Conservation (phyloP, 2,113 vertebrate species). For the Ictalurus furcatus region DNA sequence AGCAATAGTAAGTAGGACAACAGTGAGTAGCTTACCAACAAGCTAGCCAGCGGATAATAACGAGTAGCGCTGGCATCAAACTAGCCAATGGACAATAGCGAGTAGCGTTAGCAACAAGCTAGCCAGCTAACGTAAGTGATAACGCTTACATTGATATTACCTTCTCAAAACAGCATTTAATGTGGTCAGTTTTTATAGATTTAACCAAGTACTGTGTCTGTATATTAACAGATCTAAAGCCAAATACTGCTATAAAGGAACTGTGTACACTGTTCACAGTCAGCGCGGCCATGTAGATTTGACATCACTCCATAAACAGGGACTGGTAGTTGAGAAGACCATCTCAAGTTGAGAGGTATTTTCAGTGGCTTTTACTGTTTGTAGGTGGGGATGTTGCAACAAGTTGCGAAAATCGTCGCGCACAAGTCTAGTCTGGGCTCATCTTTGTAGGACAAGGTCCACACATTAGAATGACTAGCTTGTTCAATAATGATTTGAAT, state of each 20-base stretch:
- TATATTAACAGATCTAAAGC: background rate
- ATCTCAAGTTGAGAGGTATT: too few species aligned
- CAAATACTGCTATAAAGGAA: background rate
- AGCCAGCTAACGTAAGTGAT: background rate
- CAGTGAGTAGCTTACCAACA: background rate
- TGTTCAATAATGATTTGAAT: background rate
- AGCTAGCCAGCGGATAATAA: background rate
- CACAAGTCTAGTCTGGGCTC: background rate
- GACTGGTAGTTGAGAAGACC: too few species aligned
- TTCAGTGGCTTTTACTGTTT: background rate
- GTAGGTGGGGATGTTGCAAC: background rate
- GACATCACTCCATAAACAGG: background rate
- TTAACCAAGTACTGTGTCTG: background rate
- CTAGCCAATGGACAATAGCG: background rate
- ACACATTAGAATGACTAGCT: background rate
- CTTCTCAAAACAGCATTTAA: background rate
- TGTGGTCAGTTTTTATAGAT: background rate
- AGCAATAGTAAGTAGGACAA: background rate
- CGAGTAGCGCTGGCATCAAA: background rate
- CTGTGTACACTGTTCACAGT: too few species aligned
- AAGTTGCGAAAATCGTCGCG: background rate
- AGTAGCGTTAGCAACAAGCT: background rate
- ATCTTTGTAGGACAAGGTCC: background rate
- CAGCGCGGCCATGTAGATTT: background rate
- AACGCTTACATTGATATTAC: background rate